Conservation (phyloP, 2,888 invertebrate species). For the Protonemura montana region DNA sequence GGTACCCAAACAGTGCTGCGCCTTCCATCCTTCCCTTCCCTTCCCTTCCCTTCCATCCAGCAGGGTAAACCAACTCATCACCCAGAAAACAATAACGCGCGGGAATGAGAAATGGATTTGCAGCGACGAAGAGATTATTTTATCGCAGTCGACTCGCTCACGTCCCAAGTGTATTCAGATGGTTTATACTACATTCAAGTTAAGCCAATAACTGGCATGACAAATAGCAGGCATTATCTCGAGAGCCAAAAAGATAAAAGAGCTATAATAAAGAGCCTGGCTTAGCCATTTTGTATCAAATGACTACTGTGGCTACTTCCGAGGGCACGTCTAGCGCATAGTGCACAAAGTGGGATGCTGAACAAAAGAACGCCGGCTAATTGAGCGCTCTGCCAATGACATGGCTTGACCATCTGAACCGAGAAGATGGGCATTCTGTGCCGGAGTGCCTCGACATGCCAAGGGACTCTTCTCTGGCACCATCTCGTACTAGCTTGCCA, state of each 20-base stretch:
- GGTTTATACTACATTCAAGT: slow-evolving; percentile 15
- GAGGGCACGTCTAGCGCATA: neutral
- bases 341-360: neutral
- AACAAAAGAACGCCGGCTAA: neutral
- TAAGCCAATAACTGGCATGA: slow-evolving; percentile 35
- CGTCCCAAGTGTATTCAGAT: slow-evolving; percentile 31
- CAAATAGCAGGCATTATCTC: slow-evolving; percentile 31
- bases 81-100: neutral
- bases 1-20: neutral
- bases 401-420: neutral
- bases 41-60: too few species aligned
- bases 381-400: neutral
- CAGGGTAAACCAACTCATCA: neutral
- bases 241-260: slow-evolving; percentile 24
- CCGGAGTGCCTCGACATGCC: too few species aligned
- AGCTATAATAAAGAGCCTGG: slow-evolving; percentile 20
- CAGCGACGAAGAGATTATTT: neutral
- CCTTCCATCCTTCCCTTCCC: neutral
- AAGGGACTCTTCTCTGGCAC: too few species aligned
- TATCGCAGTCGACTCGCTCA: neutral
- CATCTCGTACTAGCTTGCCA: too few species aligned
- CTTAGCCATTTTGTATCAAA: slow-evolving; percentile 33
- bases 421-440: too few species aligned
- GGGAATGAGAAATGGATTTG: neutral
- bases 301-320: slow-evolving; percentile 4